phyloP scores from a whole-genome alignment of 2,797 vertebrate species.

The Galago senegalensis region DNA sequence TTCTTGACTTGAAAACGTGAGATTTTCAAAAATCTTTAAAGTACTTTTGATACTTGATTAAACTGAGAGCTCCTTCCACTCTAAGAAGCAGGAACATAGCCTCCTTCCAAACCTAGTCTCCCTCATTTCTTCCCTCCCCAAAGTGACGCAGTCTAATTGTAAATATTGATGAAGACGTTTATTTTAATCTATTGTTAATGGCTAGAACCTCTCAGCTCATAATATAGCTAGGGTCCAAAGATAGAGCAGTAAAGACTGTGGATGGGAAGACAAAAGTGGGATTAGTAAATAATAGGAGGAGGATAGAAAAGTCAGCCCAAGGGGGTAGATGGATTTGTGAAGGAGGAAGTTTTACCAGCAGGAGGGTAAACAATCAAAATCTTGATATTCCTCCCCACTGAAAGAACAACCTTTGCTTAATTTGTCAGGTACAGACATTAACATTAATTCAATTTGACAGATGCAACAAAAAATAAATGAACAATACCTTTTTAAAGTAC shows the following conservation, averaged over 20 bases:
- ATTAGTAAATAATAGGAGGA: slow-evolving; percentile 43
- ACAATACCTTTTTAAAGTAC: slow-evolving; percentile 90
- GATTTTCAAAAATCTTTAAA: slow-evolving; percentile 41
- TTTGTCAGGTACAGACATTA: slow-evolving; percentile 36
- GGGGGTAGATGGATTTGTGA: background rate
- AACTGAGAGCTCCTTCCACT: slow-evolving; percentile 18
- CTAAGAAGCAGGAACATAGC: slow-evolving; percentile 40
- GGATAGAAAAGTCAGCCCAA: slow-evolving; percentile 29
- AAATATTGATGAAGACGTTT: slow-evolving; percentile 35
- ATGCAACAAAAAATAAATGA: slow-evolving; percentile 45
- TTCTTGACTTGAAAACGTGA: slow-evolving; percentile 43
- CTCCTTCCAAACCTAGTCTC: background rate
- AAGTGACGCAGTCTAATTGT: background rate
- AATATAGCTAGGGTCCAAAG: background rate
- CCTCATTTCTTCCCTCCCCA: background rate
- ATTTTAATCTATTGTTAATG: slow-evolving; percentile 46
- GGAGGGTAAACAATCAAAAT: slow-evolving; percentile 58
- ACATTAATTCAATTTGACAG: slow-evolving; percentile 18
- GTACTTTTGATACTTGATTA: slow-evolving; percentile 53
- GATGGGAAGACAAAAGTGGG: slow-evolving; percentile 6
- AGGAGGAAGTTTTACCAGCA: slow-evolving; percentile 7
- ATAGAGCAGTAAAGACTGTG: background rate
- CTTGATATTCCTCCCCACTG: background rate
- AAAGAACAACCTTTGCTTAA: background rate
- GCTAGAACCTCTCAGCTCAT: background rate